Evolutionary conservation across 1,140 invertebrate species (phyloP), one percentile per base, ranked within the genome.

Genomic region (Globodera ellingtonae): DNA sequence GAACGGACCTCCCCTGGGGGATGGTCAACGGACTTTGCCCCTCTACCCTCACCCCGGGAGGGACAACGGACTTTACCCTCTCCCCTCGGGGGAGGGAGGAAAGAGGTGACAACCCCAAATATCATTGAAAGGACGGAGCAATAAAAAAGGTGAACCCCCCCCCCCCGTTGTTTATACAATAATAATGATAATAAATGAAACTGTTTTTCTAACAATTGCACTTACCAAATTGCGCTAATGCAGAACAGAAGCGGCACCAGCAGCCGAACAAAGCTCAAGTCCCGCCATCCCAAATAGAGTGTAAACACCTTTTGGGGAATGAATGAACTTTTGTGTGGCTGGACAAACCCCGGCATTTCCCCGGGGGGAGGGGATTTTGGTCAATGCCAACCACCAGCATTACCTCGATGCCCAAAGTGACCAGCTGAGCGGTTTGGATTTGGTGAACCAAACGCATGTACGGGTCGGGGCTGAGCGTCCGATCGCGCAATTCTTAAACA

Each of bases 391-490:
- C 4, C 48, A 65, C 13, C 24, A 62, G 24, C 50, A 46, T 76
- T 47, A 80, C 77, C 79, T 81, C 67, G 50, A 81, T 65, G 21
- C 48, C 72, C 52, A 81, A 73, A n/a, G 72, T 56, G 46, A 81
- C 15, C 47, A 81, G 44, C 35, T 81, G 80, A 52, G 78, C 80
- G 10, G 78, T 81, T 50, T 75, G 78, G 7, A 81, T 15, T 81
- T 81, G 80, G 50, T 81, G 72, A 59, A 81, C 72, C 24, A 80
- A 24, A 18, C 72, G 76, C 52, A 50, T 50, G 47, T 77, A 77
- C 13, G 75, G 62, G 13, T 77, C 75, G 24, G 44, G 44, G 9
- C 24, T 24, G 21, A 35, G 52, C 44, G 65, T n/a, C 69, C 78
- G 66, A 10, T 79, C 78, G 6, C 67, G 52, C 13, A 79, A 24